Conservation (phyloP, 2,888 invertebrate genomes). For the Papilio gigon region DNA sequence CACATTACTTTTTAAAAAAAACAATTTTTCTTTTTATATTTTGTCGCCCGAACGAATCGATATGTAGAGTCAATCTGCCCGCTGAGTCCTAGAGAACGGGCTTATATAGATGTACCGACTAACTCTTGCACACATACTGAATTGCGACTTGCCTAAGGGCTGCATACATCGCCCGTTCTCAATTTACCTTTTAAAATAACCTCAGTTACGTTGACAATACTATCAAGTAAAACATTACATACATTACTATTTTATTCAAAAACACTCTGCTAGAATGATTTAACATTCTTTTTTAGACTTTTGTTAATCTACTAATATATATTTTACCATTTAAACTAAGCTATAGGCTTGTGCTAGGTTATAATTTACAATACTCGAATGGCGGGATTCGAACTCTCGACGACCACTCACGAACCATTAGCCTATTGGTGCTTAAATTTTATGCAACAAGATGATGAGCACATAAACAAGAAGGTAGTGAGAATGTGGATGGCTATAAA, state of each 20-base stretch:
- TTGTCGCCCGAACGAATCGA: conserved; percentile 49
- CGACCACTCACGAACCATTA: too few species aligned
- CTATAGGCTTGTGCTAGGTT: too few species aligned
- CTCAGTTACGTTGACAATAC: background rate
- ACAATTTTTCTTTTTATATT: conserved; percentile 43
- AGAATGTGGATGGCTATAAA: too few species aligned
- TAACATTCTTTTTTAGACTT: too few species aligned
- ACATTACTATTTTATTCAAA: background rate
- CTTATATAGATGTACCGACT: conserved; percentile 51
- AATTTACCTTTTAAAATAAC: conserved; percentile 23
- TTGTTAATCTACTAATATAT: too few species aligned
- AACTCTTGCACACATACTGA: conserved; percentile 39
- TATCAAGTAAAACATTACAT: background rate
- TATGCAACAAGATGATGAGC: too few species aligned
- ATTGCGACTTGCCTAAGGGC: conserved; percentile 25
- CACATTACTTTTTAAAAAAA: conserved; percentile 53
- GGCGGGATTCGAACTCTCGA: too few species aligned
- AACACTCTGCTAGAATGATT: background rate
- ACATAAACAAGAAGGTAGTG: too few species aligned
- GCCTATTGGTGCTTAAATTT: too few species aligned
- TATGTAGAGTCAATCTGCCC: conserved; percentile 48
- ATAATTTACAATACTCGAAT: too few species aligned
- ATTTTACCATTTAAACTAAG: too few species aligned
- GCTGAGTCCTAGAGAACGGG: conserved; percentile 30
- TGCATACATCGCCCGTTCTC: conserved; percentile 22